phyloP scores from a whole-genome alignment of 2,797 vertebrate species.

The Eutrigla gurnardus region DNA sequence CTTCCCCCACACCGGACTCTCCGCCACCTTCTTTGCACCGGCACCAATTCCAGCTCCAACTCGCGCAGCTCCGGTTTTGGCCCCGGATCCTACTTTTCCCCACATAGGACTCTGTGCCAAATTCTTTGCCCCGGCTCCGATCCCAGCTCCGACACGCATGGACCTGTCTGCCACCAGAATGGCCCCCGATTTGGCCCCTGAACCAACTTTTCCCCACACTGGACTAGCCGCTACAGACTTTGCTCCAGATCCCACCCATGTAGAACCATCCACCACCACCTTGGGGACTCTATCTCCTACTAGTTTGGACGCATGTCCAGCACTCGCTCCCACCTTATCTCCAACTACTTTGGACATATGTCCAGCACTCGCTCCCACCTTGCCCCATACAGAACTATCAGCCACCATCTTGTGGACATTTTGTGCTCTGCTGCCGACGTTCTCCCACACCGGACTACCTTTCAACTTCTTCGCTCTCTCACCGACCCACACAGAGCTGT shows the following conservation, averaged over 20 bases:
- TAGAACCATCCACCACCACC: constrained; percentile 62
- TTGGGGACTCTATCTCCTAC: constrained; percentile 67
- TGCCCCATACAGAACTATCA: constrained; percentile 68
- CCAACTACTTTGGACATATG: constrained; percentile 67
- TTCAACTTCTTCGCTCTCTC: constrained; percentile 64
- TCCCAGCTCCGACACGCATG: constrained; percentile 54
- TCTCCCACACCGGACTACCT: constrained; percentile 66
- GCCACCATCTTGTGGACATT: constrained; percentile 65
- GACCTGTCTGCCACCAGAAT: constrained; percentile 59
- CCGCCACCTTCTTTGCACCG: constrained; percentile 69
- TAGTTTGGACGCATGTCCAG: constrained; percentile 63
- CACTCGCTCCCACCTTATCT: constrained; percentile 60
- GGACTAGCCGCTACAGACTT: constrained; percentile 66
- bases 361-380: constrained; percentile 59
- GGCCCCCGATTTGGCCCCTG: constrained; percentile 64
- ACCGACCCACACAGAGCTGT: constrained; percentile 60
- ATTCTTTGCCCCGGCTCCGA: constrained; percentile 67
- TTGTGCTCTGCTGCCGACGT: constrained; percentile 53
- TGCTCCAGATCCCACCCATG: constrained; percentile 72
- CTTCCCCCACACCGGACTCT: constrained; percentile 75
- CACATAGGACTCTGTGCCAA: constrained; percentile 73
- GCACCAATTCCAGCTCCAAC: constrained; percentile 63
- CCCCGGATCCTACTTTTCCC: constrained; percentile 70
- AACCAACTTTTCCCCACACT: constrained; percentile 73
- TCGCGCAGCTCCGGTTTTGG: constrained; percentile 58